phyloP scores from a whole-genome alignment of 2,888 invertebrate species.

The Megamerina dolium region DNA sequence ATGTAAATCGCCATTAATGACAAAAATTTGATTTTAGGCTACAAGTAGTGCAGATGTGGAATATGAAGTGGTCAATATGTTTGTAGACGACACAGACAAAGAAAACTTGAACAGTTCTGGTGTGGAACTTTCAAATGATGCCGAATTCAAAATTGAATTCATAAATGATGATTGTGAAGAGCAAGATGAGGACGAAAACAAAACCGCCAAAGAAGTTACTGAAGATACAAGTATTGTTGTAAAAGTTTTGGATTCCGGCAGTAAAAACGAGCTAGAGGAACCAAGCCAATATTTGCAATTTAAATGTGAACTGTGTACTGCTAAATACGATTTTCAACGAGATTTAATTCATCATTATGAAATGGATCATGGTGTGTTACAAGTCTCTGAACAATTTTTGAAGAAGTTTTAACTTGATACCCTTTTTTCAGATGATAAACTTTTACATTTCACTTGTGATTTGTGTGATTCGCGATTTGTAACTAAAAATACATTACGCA shows the following conservation, averaged over 20 bases:
- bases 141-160: too few species aligned
- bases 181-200: too few species aligned
- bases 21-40: too few species aligned
- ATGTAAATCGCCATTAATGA: too few species aligned
- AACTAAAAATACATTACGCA: constrained; percentile 11
- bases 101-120: too few species aligned
- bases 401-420: not conserved
- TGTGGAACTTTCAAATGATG: not conserved
- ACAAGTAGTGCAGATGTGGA: too few species aligned
- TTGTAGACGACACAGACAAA: too few species aligned
- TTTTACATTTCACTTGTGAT: constrained; percentile 11
- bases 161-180: too few species aligned
- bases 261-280: constrained; percentile 3
- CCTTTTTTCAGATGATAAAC: constrained; percentile 7
- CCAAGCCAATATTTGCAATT: not conserved
- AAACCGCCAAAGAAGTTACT: not conserved
- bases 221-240: constrained; percentile 2
- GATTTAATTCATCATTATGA: constrained; percentile 20
- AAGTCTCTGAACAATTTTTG: not conserved
- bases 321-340: constrained; percentile 12
- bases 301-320: constrained; percentile 21
- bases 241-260: not conserved
- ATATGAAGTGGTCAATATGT: too few species aligned
- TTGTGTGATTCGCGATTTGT: constrained; percentile 12
- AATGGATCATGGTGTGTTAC: constrained; percentile 17